Base-by-base conservation (phyloP, 2,113 vertebrate genomes). In the Gambusia affinis region DNA sequence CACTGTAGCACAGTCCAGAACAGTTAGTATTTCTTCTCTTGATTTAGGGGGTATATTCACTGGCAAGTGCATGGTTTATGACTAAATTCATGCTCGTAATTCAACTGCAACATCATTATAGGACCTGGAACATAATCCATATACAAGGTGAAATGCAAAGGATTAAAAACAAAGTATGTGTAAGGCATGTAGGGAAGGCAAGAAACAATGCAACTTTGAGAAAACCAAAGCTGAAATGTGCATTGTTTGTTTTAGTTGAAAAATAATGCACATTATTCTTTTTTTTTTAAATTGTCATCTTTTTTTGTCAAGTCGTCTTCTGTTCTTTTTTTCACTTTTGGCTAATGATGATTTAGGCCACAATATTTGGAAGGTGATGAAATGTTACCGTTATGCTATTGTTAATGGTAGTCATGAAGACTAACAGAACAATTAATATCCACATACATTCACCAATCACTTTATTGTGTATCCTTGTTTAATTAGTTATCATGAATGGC, bases 1-100 rank as follows among this genome's bases (percentile, higher is more conserved):
- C 85, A 35, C 27, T 65, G 74, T 80, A 78, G 78, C 75, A 78
- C 64, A 88, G 82, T 83, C 71, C 75, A 67, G 67, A 51, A 82
- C 80, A 80, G 76, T 86, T 87, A 77, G 76, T 64, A 82, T 89
- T 86, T 80, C 79, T 73, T 61, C 54, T 33, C 4, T 68, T 90
- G 86, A 92, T 92, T 86, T 91, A 92, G 60, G 33, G 84, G 66
- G 8, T 78, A 79, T 68, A 70, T 76, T 82, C 66, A 69, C 51
- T 71, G 80, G 75, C 74, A 76, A 79, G 82, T 84, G 73, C 47
- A 69, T 85, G 80, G 27, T 87, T 91, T 89, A 87, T 80, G 17
- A 77, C 66, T 81, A 67, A 76, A 85, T 76, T 79, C 61, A 33
- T 67, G 62, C 75, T 87, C 76, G 30, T 90, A 87, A 86, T 79